phyloP scores from a whole-genome alignment of 2,888 invertebrate species.

The Lamellibrachia satsuma region DNA sequence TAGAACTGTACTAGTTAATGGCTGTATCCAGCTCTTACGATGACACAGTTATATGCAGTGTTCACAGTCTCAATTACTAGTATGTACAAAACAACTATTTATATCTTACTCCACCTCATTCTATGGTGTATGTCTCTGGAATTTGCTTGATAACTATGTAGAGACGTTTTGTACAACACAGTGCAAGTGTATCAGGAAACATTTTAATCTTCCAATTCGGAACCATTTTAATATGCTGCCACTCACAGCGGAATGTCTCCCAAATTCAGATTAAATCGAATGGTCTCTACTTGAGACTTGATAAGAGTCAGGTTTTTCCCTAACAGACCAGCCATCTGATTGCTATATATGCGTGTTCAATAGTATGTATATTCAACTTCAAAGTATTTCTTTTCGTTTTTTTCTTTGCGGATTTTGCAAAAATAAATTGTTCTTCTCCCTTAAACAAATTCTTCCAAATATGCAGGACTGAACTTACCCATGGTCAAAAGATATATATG shows the following conservation, averaged over 20 bases:
- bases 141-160: neutral
- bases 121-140: neutral
- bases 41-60: no score
- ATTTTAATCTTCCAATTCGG: neutral
- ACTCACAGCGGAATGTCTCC: neutral
- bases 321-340: no score
- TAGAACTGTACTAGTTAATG: no score
- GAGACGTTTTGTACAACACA: neutral
- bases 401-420: neutral
- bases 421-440: neutral
- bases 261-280: neutral
- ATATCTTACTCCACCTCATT: no score
- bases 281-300: neutral
- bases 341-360: no score
- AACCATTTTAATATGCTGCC: neutral
- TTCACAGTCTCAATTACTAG: no score
- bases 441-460: neutral
- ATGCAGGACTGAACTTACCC: neutral
- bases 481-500: neutral
- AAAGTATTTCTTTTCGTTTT: no score
- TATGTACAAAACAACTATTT: no score
- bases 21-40: no score
- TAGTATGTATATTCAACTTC: no score
- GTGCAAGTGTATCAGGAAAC: neutral
- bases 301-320: neutral